phyloP scores from a whole-genome alignment of 2,113 vertebrate genomes.

The Fregetta grallaria region DNA sequence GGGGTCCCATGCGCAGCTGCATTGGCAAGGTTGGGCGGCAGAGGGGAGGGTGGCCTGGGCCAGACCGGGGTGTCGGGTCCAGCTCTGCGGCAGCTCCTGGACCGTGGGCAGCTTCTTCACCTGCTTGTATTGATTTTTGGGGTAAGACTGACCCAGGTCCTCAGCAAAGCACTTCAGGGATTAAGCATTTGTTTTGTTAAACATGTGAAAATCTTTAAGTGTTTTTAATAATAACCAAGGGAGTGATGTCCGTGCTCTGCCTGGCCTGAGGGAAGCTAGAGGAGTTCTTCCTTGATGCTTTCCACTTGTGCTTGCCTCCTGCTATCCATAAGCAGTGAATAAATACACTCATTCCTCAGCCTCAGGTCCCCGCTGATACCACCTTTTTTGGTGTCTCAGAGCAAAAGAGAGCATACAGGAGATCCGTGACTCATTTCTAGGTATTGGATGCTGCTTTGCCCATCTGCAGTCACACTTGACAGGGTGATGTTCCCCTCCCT shows the following conservation, averaged over 20 bases:
- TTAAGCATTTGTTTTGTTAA: not conserved
- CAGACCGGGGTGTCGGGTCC: not conserved
- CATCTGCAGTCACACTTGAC: not conserved
- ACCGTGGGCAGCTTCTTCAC: not conserved
- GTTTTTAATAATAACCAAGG: not conserved
- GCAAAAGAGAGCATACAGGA: not conserved
- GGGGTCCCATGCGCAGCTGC: rapidly evolving
- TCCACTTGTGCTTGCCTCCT: not conserved
- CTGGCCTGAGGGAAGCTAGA: not conserved
- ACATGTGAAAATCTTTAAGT: not conserved
- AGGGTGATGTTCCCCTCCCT: not conserved
- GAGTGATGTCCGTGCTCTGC: rapidly evolving
- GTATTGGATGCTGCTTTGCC: not conserved
- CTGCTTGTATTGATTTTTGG: not conserved
- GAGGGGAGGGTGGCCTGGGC: not conserved
- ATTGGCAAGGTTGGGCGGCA: rapidly evolving
- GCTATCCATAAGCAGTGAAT: not conserved
- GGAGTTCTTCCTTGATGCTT: not conserved
- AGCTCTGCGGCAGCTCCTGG: not conserved
- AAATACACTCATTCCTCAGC: not conserved
- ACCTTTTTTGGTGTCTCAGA: not conserved
- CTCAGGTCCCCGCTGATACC: not conserved
- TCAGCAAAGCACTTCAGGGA: not conserved
- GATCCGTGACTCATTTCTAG: not conserved
- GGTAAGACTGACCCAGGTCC: not conserved